phyloP scores from a whole-genome alignment of 2,888 invertebrate species.

The Sycophila texana region DNA sequence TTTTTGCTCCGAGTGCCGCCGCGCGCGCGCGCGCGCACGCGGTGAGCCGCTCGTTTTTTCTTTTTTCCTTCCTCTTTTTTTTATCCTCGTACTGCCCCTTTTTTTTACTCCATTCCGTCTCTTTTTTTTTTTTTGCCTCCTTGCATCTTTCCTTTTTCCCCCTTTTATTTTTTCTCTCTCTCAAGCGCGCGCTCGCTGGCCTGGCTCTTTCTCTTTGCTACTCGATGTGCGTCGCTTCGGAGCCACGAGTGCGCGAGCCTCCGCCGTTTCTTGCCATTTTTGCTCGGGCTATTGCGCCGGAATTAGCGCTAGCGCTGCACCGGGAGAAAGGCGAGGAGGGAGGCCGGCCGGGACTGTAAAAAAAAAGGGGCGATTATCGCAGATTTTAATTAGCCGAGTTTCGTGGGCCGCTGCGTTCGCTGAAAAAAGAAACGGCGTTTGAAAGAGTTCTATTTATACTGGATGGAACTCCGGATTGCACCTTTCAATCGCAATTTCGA shows the following conservation, averaged over 20 bases:
- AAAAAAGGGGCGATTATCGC: constrained; percentile 42
- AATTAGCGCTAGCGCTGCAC: constrained; percentile 56
- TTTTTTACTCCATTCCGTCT: too few species aligned
- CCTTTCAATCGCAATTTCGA: not conserved
- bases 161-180: constrained; percentile 3
- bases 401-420: constrained; percentile 20
- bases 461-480: not conserved
- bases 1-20: constrained; percentile 57
- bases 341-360: constrained; percentile 4
- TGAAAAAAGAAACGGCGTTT: not conserved
- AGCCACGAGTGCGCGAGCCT: constrained; percentile 25
- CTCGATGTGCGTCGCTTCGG: constrained; percentile 26
- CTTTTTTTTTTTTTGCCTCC: too few species aligned
- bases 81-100: too few species aligned
- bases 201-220: not conserved
- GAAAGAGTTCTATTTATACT: constrained; percentile 11
- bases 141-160: not conserved
- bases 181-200: not conserved
- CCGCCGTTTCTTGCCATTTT: constrained; percentile 60
- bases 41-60: constrained; percentile 53
- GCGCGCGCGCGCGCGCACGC: constrained; percentile 36
- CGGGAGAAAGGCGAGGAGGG: constrained; percentile 11
- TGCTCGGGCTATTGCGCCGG: constrained; percentile 59
- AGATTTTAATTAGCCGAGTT: constrained; percentile 50
- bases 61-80: constrained; percentile 27